A percentile compares a stretch with the other conserved stretches of the same genome.
These are phyloP conservation scores for Aurelia aurita DNA, from an alignment of 30 jellyfish, hydroid and myxozoan species.

Conservation along the genomic window DNA sequence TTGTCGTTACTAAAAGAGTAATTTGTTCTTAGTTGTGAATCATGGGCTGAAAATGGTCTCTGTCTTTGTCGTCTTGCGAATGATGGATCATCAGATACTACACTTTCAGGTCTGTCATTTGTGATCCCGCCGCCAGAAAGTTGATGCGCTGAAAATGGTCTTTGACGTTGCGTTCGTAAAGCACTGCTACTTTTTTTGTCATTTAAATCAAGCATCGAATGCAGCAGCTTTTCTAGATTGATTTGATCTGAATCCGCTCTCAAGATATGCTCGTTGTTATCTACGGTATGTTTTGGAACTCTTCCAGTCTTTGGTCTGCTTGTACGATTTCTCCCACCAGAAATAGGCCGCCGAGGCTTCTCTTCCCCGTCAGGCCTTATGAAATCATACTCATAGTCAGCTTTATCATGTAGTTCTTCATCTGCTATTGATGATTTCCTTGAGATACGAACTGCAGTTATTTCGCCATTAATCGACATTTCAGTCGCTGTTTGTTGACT, in stretches of 20 bases:
- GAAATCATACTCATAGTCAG: background rate
- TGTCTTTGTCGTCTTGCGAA: conserved; percentile 2
- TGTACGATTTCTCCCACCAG: conserved; percentile 25
- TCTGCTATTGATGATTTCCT: conserved; percentile 37
- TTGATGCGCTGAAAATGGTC: conserved; percentile 71
- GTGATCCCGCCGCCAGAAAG: background rate
- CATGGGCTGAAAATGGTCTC: conserved; percentile 75
- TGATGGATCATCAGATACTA: conserved; percentile 13
- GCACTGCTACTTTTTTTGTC: conserved; percentile 8
- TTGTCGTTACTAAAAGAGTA: conserved; percentile 84
- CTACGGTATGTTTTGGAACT: background rate
- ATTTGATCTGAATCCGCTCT: conserved; percentile 87
- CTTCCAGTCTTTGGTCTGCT: conserved; percentile 6
- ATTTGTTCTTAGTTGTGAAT: conserved; percentile 49
- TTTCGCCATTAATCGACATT: conserved; percentile 68
- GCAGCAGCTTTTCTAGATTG: conserved; percentile 70
- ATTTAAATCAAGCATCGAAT: conserved; percentile 79
- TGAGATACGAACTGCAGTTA: conserved; percentile 67
- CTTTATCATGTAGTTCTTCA: conserved; percentile 3
- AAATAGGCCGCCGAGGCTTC: conserved; percentile 31
- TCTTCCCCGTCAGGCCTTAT: conserved; percentile 28
- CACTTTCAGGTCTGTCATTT: conserved; percentile 35
- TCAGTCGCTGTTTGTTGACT: background rate
- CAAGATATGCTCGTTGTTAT: conserved; percentile 44
- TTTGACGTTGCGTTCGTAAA: background rate